phyloP scores from a whole-genome alignment of 1,140 invertebrate species.

The Probaryconus sp. region DNA sequence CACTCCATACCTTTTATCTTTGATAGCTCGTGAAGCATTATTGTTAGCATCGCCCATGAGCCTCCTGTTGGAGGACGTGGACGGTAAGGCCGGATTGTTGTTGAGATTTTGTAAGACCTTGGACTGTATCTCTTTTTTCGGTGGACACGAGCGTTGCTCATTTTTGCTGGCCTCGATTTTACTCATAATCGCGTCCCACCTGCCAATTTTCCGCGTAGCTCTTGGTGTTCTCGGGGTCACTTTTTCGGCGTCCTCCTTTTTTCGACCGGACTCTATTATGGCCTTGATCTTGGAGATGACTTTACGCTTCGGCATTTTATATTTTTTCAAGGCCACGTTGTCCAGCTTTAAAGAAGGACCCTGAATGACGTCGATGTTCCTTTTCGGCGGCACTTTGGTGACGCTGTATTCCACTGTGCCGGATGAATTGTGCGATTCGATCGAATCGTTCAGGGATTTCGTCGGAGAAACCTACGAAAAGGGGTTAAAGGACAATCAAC shows the following conservation, averaged over 20 bases:
- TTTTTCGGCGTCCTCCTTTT: slow-evolving; percentile 75
- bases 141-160: slow-evolving; percentile 82
- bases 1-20: slow-evolving; percentile 70
- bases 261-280: slow-evolving; percentile 81
- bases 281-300: slow-evolving; percentile 86
- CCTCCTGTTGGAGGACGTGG: slow-evolving; percentile 63
- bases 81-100: slow-evolving; percentile 55
- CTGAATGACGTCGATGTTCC: slow-evolving; percentile 16
- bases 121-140: slow-evolving; percentile 89
- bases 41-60: slow-evolving; percentile 68
- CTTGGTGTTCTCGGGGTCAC: slow-evolving; percentile 68
- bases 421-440: slow-evolving; percentile 55
- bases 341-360: slow-evolving; percentile 64
- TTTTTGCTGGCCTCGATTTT: slow-evolving; percentile 87
- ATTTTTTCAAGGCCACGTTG: slow-evolving; percentile 80
- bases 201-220: slow-evolving; percentile 77
- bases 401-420: slow-evolving; percentile 18
- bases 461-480: slow-evolving; percentile 45
- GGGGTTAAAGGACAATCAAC: slow-evolving; percentile 36
- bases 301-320: slow-evolving; percentile 86
- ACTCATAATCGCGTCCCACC: slow-evolving; percentile 89
- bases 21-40: slow-evolving; percentile 66
- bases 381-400: slow-evolving; percentile 18
- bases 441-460: slow-evolving; percentile 57
- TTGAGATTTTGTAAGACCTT: slow-evolving; percentile 80